Evolutionary conservation across 1,140 invertebrate species (phyloP).

Genomic region (Drosophila leontia): DNA sequence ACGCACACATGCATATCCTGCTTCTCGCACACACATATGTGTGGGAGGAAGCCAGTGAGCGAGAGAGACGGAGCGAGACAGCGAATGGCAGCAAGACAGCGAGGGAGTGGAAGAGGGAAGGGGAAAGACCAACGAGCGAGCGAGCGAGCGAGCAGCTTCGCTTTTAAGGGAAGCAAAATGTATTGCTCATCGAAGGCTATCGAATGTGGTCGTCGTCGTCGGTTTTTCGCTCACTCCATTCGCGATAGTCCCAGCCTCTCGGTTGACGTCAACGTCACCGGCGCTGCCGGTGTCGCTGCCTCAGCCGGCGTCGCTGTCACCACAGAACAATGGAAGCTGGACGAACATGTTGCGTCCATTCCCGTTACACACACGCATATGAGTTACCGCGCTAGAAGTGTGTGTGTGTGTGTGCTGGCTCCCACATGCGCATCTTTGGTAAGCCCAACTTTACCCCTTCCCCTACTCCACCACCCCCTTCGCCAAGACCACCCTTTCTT

Average conservation of each 20-base stretch:
- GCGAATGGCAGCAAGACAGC: conserved; percentile 13
- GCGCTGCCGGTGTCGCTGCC: conserved; percentile 22
- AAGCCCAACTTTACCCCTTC: background rate
- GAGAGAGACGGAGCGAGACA: conserved; percentile 12
- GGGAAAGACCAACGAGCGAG: conserved; percentile 8
- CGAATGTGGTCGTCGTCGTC: conserved; percentile 72
- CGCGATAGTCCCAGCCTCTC: conserved; percentile 2
- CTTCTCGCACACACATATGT: conserved; percentile 47
- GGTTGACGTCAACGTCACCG: conserved; percentile 4
- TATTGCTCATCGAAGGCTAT: conserved; percentile 84
- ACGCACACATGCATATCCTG: conserved; percentile 55
- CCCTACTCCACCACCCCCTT: background rate
- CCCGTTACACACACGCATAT: conserved; percentile 37
- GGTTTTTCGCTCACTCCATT: conserved; percentile 20
- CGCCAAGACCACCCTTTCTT: background rate
- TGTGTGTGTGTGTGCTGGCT: conserved; percentile 38
- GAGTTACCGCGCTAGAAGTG: conserved; percentile 27
- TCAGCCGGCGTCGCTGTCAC: conserved; percentile 10
- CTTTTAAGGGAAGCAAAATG: conserved; percentile 81
- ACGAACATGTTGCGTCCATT: conserved; percentile 77
- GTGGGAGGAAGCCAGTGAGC: conserved; percentile 11
- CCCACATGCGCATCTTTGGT: conserved; percentile 49
- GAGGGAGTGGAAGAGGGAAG: conserved; percentile 14
- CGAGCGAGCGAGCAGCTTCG: conserved; percentile 44
- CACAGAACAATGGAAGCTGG: conserved; percentile 68